Evolutionary conservation across 2,113 vertebrate genomes (phyloP).

Genomic region (Pseudopodoces humilis): DNA sequence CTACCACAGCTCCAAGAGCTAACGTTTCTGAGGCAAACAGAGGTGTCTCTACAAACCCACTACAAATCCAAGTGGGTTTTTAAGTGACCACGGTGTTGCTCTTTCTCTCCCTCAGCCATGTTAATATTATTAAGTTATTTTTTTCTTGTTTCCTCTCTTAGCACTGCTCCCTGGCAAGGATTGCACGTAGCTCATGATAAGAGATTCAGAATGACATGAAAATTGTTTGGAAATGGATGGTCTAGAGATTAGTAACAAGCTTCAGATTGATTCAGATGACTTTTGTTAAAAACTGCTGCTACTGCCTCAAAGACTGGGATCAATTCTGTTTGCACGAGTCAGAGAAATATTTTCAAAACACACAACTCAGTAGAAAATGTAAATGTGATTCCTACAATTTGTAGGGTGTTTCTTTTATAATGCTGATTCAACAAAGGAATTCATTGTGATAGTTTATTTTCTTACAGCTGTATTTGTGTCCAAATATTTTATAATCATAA

Average conservation of each 20-base stretch:
- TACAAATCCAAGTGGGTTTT: background rate
- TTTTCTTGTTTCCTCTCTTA: background rate
- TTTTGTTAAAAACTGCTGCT: background rate
- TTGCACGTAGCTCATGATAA: background rate
- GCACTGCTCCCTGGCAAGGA: background rate
- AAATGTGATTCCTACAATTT: background rate
- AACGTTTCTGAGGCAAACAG: background rate
- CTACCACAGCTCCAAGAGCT: background rate
- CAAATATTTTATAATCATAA: slow-evolving; percentile 18
- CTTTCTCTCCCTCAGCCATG: background rate
- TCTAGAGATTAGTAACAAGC: background rate
- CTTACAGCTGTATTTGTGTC: background rate
- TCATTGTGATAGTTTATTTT: slow-evolving; percentile 15
- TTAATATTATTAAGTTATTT: background rate
- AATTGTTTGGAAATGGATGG: background rate
- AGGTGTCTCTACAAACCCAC: background rate
- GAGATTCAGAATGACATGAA: background rate
- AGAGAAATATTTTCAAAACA: background rate
- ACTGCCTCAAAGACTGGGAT: background rate
- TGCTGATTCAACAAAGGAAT: background rate
- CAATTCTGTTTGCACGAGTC: background rate
- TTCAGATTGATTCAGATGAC: background rate
- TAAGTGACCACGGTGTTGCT: background rate
- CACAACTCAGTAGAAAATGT: background rate
- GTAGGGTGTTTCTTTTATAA: background rate